A percentile compares a stretch with the other conserved stretches of the same genome.
Evolutionary conservation across 2,888 invertebrate species (phyloP).

Genomic region (Alsophila aescularia): DNA sequence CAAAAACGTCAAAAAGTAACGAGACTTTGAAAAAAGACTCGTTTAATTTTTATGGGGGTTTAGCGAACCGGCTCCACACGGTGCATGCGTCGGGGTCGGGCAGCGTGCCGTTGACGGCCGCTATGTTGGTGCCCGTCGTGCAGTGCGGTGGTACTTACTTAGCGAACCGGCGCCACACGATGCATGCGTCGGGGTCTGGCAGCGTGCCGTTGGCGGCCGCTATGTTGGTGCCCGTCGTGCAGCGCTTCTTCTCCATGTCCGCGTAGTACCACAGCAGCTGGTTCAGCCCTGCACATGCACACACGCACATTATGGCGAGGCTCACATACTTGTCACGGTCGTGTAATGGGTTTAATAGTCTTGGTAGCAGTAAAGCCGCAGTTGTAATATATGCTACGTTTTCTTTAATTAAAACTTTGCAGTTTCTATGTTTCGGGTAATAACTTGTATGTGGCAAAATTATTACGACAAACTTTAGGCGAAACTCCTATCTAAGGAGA

Average conservation of each 20-base stretch:
- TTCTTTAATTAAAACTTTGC: no score
- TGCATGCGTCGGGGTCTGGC: constrained; percentile 90
- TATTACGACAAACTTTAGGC: no score
- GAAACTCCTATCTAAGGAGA: no score
- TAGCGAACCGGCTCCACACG: constrained; percentile 95
- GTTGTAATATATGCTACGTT: no score
- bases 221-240: constrained; percentile 80
- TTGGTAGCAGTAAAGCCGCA: no score
- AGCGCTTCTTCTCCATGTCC: constrained; percentile 93
- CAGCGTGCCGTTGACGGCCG: constrained; percentile 72
- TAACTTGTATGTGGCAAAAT: no score
- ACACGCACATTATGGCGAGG: not conserved
- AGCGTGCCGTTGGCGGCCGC: constrained; percentile 72
- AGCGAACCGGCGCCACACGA: constrained; percentile 94
- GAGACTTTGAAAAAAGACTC: no score
- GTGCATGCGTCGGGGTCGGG: constrained; percentile 91
- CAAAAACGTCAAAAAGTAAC: no score
- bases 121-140: constrained; percentile 40
- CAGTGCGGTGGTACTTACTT: constrained; percentile 84
- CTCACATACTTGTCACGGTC: no score
- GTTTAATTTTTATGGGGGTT: no score
- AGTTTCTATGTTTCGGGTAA: no score
- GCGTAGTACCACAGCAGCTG: constrained; percentile 96
- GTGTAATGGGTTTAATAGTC: no score
- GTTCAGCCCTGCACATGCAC: constrained; percentile 86